Evolutionary conservation across 2,888 invertebrate species (phyloP).

Genomic region (Drosophila anceps): DNA sequence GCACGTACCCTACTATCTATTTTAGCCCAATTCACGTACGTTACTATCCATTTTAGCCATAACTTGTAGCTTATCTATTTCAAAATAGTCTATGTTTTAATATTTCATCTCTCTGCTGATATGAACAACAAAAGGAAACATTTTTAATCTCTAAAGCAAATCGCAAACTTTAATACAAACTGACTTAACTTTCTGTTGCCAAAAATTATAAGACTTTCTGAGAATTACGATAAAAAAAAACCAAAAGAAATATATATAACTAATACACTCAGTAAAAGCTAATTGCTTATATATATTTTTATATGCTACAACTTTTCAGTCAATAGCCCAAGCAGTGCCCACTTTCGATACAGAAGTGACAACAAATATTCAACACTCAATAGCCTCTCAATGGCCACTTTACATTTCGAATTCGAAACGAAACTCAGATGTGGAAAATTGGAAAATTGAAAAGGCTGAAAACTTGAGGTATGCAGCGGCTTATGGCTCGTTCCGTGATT

Average conservation of each 20-base stretch:
- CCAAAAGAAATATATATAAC: neutral
- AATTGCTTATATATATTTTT: neutral
- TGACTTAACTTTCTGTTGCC: too few relatives aligned
- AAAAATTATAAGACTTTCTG: too few relatives aligned
- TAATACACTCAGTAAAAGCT: neutral
- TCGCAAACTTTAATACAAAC: neutral
- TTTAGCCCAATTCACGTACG: neutral
- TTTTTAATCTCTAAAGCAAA: neutral
- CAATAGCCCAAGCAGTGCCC: neutral
- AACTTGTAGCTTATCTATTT: neutral
- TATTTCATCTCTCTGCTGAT: conserved; percentile 1
- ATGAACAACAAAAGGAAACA: neutral
- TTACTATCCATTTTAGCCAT: neutral
- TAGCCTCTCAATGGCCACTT: neutral
- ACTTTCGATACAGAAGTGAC: neutral
- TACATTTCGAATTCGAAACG: conserved; percentile 2
- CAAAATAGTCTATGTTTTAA: neutral
- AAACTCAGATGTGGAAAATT: conserved; percentile 1
- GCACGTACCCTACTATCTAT: neutral
- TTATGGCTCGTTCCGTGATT: conserved; percentile 54
- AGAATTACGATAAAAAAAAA: neutral
- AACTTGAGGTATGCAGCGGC: conserved; percentile 20
- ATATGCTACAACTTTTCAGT: neutral
- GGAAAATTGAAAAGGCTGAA: conserved; percentile 1
- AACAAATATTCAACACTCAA: neutral